Conservation (phyloP, 2,888 invertebrate species). For the Cistogaster globosa region DNA sequence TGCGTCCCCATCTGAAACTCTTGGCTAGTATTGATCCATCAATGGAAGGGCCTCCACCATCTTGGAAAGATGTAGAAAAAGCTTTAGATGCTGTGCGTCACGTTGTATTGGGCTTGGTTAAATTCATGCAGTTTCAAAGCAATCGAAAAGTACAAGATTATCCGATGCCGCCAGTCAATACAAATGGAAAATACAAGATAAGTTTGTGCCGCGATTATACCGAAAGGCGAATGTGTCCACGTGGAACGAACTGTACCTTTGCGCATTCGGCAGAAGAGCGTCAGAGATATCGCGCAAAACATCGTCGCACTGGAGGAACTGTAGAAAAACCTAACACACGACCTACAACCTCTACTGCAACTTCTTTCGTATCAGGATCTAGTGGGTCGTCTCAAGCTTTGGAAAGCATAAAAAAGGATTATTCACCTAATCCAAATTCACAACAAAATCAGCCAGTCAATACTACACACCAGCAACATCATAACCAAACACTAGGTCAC, state of each 20-base stretch:
- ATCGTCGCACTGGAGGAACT: constrained; percentile 82
- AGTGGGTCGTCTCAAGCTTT: constrained; percentile 44
- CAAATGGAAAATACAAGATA: constrained; percentile 92
- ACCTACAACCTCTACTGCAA: constrained; percentile 7
- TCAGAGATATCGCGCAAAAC: constrained; percentile 89
- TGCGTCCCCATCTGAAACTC: constrained; percentile 91
- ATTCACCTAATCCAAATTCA: constrained; percentile 50
- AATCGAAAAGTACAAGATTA: constrained; percentile 86
- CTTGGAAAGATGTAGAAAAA: constrained; percentile 87
- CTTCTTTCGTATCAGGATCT: background rate
- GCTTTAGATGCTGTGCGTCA: constrained; percentile 88
- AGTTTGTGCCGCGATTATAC: constrained; percentile 94
- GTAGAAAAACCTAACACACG: constrained; percentile 48
- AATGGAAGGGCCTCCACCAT: constrained; percentile 87
- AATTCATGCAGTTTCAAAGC: constrained; percentile 90
- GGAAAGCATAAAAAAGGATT: constrained; percentile 67
- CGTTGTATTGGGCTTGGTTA: constrained; percentile 90
- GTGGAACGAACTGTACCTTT: constrained; percentile 94
- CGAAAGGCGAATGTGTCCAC: constrained; percentile 91
- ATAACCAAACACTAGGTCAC: constrained; percentile 43
- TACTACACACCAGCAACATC: constrained; percentile 46
- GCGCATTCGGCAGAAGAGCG: constrained; percentile 96
- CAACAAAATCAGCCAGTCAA: constrained; percentile 57
- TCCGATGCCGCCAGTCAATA: constrained; percentile 83
- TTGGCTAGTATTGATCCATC: constrained; percentile 94